Conservation (phyloP, 1,140 invertebrate genomes). For the Latrodectus geometricus region DNA sequence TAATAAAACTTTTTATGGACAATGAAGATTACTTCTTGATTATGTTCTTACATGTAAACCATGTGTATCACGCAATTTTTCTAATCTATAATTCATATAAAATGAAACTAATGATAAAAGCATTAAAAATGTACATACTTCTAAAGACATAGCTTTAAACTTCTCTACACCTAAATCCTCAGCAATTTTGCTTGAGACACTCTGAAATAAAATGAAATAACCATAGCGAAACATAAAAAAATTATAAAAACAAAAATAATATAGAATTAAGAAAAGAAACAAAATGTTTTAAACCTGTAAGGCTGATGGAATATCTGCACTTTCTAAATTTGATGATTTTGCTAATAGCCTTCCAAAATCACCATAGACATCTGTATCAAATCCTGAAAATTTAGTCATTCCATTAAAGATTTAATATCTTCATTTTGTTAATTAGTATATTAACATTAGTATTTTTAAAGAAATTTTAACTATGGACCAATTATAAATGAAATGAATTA, state of each 20-base stretch:
- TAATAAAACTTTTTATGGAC: too few relatives aligned
- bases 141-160: slow-evolving; percentile 20
- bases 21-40: too few relatives aligned
- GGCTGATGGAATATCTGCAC: slow-evolving; percentile 18
- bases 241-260: neutral
- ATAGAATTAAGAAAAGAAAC: neutral
- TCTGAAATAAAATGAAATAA: neutral
- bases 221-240: neutral
- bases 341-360: slow-evolving; percentile 28
- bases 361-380: slow-evolving; percentile 41
- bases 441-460: too few relatives aligned
- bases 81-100: too few relatives aligned
- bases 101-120: too few relatives aligned
- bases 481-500: too few relatives aligned
- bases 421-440: too few relatives aligned
- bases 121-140: neutral
- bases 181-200: slow-evolving; percentile 6
- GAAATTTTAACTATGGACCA: too few relatives aligned
- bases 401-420: too few relatives aligned
- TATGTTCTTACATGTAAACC: too few relatives aligned
- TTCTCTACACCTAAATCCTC: slow-evolving; percentile 4
- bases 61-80: too few relatives aligned
- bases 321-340: slow-evolving; percentile 26
- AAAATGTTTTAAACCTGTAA: slow-evolving; percentile 4
- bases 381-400: neutral